Base-by-base conservation (phyloP, 2,797 vertebrate species). In the Aulostomus chinensis region DNA sequence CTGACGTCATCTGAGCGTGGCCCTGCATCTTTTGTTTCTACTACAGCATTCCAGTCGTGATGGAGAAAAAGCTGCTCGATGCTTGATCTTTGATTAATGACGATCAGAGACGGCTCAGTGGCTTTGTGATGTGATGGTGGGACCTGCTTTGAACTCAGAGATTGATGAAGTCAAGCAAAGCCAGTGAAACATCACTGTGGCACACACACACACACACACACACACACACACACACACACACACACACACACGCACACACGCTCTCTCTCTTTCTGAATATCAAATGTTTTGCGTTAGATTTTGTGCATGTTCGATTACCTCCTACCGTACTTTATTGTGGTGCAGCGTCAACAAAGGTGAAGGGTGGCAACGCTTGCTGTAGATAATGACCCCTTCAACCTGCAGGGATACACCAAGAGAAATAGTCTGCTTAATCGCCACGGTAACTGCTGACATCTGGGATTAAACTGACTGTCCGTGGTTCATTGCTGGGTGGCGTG, bases 51-150 rank as follows among this genome's bases (percentile, higher is more conserved):
- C 78, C 73, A 62, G 62, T 38, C 46, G 4, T 36, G 66, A 79
- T 63, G 70, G 75, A 71, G 64, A 68, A 71, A 68, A 74, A 9
- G 32, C 49, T 15, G 60, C 61, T 53, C 16, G n/a, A 58, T 28
- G 65, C 59, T 17, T 46, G 73, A 76, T 81, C 83, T 59, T 73
- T 76, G 78, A 85, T 85, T 81, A 78, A 77, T 81, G 58, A 52
- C 64, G 69, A 83, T 86, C 73, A 64, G 37, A 60, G 66, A 71
- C 47, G 40, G 69, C 76, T 64, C 58, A 18, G 45, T 67, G 76
- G 61, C 73, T 75, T 35, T 73, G 58, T 56, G 60, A 20, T 63
- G 65, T 71, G 80, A 73, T 52, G 52, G 54, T 9, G 47, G 41
- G 61, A 54, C 57, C 40, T 22, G 38, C 74, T 83, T 87, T 83